Conservation (phyloP, 2,797 vertebrate species). For the Sebastes trivittatus region DNA sequence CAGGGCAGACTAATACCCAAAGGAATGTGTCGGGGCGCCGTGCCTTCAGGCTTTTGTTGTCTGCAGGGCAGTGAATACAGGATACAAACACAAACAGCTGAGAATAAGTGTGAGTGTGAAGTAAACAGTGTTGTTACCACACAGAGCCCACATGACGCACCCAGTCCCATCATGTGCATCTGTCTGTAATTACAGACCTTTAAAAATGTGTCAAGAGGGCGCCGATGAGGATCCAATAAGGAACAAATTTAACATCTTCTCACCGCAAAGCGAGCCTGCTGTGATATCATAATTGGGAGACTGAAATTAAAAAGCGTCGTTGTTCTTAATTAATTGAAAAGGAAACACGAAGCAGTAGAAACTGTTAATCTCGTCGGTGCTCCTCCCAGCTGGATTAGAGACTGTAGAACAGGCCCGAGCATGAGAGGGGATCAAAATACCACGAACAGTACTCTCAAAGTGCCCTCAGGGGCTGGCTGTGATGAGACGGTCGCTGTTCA, state of each 20-base stretch:
- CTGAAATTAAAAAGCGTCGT: not conserved
- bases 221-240: not conserved
- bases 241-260: conserved; percentile 5
- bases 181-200: conserved; percentile 33
- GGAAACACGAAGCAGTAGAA: not conserved
- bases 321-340: conserved; percentile 17
- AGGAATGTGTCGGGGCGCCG: conserved; percentile 52
- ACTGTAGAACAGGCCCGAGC: conserved; percentile 12
- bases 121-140: conserved; percentile 10
- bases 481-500: not conserved
- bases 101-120: not conserved
- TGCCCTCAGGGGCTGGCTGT: not conserved
- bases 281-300: not conserved
- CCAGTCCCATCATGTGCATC: not conserved
- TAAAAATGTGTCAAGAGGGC: conserved; percentile 1
- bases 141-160: not conserved
- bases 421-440: conserved; percentile 28
- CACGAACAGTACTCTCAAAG: not conserved
- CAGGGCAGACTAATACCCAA: conserved; percentile 51
- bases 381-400: conserved; percentile 56
- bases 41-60: conserved; percentile 16
- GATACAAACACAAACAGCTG: conserved; percentile 14
- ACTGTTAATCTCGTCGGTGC: conserved; percentile 24
- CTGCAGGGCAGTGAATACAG: not conserved
- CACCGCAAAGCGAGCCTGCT: not conserved